Base-by-base conservation (phyloP, 2,797 vertebrate species). In the Ctenochaetus hawaiiensis region DNA sequence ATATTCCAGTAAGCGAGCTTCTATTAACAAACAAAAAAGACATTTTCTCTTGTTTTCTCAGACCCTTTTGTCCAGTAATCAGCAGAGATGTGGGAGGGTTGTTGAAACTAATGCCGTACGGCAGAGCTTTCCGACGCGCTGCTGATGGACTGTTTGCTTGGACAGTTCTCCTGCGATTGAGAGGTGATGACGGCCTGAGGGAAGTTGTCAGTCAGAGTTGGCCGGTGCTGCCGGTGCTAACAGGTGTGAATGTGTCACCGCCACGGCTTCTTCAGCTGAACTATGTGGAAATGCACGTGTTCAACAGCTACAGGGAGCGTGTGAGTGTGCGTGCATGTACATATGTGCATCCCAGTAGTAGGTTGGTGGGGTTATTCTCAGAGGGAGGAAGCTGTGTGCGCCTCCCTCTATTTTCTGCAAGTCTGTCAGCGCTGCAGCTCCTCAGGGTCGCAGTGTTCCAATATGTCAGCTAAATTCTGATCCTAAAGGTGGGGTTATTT, bases 121-220 rank as follows among this genome's bases (percentile, higher is more conserved):
- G 73, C 82, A 43, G 69, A 80, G 79, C 54, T 73, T 82, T 91
- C 85, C 57, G 80, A 75, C 77, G 64, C n/a, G 41, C 86, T 11
- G 91, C 82, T 93, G 92, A 93, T 76, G 80, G 90, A 91, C 87
- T 91, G 87, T 94, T 94, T 94, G 92, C 93, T 93, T 94, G 91
- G 87, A 92, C 87, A 83, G 81, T 68, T 85, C 81, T 82, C 41
- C 77, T 75, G 79, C 78, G 81, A 92, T 88, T 78, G 88, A 91
- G 87, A 90, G 88, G 89, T 66, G 90, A 88, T 90, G 91, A 93
- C 69, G 87, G 87, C 87, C 81, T 78, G 81, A 80, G 81, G 91
- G 92, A 93, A 94, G 91, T 63, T 86, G 89, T 92, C 91, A 81
- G 76, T 93, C 88, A 86, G 84, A 78, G 78, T 58, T 67, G 82